Evolutionary conservation across 2,888 invertebrate genomes (phyloP), one percentile per base, ranked within the genome.

Genomic region (Tridacna gigas): DNA sequence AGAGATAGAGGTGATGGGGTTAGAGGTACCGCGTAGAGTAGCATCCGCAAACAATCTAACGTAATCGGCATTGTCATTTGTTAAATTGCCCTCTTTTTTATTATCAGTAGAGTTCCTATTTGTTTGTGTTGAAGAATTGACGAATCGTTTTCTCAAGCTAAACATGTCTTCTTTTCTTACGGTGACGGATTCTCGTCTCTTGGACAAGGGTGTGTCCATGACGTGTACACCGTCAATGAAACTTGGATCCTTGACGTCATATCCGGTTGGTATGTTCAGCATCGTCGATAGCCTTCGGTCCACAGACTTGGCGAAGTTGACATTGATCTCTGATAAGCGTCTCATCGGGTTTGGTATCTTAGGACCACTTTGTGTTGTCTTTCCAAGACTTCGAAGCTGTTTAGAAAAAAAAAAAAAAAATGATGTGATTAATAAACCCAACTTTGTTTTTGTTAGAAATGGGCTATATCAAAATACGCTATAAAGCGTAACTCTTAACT

Each of bases 231-330:
- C 63, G 22, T 79, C 81, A 76, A 83, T 83, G 78, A 71, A 77
- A 22, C 77, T 81, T 4, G 67, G 74, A 37, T 86, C 82, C 18
- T 71, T 83, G 20, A 90, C 28, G 75, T 87, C 76, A 77, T 90
- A 90, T 0, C 89, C 88, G 2, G 83, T 73, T 0, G 89, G 90
- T 7, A 88, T 25, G 51, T 89, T 89, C 4, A 90, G 81, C 71
- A 90, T 86, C 26, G 80, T 83, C 0, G 90, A 89, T 22, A 90
- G 73, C 15, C 90, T 76, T 56, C 90, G 65, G 12, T 89, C 90
- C 11, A 89, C 89, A 20, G 86, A 82, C 5, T 83, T 82, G 13
- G 90, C 89, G 60, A 89, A 83, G 71, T 82, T 82, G 15, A 88
- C 77, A 28, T 83, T 84, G 45, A 67, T 81, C 26, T 88, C 88